Conservation (phyloP, 2,888 invertebrate species). For the Napeogenes sylphis region DNA sequence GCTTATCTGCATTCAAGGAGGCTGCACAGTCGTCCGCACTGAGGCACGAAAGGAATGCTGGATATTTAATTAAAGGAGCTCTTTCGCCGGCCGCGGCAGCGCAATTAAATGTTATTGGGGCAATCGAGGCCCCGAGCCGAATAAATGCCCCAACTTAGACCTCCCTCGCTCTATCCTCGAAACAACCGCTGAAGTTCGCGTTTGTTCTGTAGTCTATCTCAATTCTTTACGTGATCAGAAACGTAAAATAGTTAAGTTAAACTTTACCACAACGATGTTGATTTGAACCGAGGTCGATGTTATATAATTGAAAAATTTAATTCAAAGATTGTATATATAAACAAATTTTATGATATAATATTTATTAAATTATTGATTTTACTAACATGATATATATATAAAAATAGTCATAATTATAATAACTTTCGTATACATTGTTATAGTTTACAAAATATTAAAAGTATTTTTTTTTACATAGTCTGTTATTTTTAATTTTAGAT, state of each 20-base stretch:
- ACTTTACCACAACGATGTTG: background rate
- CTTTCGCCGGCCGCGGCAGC: slow-evolving; percentile 10
- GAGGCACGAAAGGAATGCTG: slow-evolving; percentile 36
- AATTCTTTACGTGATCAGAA: slow-evolving; percentile 10
- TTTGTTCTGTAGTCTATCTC: slow-evolving; percentile 1
- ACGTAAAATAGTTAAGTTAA: slow-evolving; percentile 6
- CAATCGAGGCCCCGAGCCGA: slow-evolving; percentile 34
- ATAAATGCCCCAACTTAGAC: background rate
- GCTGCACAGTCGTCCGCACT: slow-evolving; percentile 2
- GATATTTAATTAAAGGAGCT: slow-evolving; percentile 47
- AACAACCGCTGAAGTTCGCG: slow-evolving; percentile 5
- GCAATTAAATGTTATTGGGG: slow-evolving; percentile 42
- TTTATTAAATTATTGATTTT: no score
- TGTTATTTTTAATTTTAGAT: no score
- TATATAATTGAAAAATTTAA: background rate
- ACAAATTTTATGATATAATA: no score
- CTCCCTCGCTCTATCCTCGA: background rate
- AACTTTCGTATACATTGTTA: no score
- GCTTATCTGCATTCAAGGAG: slow-evolving; percentile 5
- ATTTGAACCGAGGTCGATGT: background rate
- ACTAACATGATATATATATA: no score
- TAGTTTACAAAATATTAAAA: no score
- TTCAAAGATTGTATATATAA: no score
- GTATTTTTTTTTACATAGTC: background rate
- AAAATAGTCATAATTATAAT: no score